These are phyloP conservation scores for Diabrotica undecimpunctata DNA, from an alignment of 1,140 invertebrate species.

Conservation along the genomic window DNA sequence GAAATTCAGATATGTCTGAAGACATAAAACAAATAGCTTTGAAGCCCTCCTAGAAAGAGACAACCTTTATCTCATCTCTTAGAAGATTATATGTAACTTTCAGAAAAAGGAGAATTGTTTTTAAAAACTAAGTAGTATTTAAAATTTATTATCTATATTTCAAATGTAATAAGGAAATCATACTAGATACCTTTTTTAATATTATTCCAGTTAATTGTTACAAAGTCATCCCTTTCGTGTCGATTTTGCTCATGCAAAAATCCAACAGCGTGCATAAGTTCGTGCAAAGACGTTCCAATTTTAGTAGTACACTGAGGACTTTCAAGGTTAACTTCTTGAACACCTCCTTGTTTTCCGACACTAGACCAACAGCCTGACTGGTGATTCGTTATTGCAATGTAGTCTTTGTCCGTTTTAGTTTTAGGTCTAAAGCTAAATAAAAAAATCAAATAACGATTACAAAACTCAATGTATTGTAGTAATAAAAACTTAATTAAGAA, in stretches of 20 bases:
- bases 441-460: no score
- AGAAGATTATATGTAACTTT: no score
- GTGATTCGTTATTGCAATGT: constrained; percentile 62
- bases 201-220: constrained; percentile 70
- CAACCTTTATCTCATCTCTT: no score
- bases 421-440: constrained; percentile 47
- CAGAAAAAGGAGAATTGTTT: no score
- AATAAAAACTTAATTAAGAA: no score
- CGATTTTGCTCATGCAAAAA: constrained; percentile 87
- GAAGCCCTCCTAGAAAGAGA: no score
- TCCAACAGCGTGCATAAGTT: constrained; percentile 80
- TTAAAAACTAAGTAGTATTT: no score
- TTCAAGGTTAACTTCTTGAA: constrained; percentile 71
- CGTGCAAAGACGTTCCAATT: constrained; percentile 76
- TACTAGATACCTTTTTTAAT: constrained; percentile 60
- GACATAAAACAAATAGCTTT: no score
- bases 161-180: no score
- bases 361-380: constrained; percentile 79
- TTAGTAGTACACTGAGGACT: constrained; percentile 52
- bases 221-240: constrained; percentile 71
- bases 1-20: no score
- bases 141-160: no score
- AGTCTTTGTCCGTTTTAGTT: constrained; percentile 58
- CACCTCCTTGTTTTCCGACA: constrained; percentile 66
- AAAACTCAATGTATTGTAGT: no score